Percentiles rank a stretch among this genome's conserved stretches.
Conservation (phyloP, 2,113 vertebrate species). For the Erythrocercus mccallii region DNA sequence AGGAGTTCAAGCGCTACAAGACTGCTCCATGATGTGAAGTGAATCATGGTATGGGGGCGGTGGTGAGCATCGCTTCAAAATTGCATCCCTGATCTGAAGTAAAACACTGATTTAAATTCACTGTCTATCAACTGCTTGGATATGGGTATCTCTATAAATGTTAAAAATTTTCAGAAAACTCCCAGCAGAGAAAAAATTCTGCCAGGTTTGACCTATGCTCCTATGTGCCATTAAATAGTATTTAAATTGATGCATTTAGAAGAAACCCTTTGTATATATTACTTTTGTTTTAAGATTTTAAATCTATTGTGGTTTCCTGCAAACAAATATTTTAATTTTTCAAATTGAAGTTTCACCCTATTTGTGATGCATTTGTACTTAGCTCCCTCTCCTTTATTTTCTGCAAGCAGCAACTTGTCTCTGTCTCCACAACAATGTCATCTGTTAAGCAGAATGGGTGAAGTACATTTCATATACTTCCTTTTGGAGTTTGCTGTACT, state of each 20-base stretch:
- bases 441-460: neutral
- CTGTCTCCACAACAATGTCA: neutral
- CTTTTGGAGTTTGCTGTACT: neutral
- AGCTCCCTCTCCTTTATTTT: neutral
- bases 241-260: neutral
- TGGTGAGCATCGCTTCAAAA: neutral
- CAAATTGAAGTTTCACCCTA: neutral
- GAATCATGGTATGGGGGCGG: neutral
- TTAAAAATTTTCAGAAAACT: neutral
- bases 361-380: neutral
- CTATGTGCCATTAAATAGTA: neutral
- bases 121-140: neutral
- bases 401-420: neutral
- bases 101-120: neutral
- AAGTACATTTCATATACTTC: neutral
- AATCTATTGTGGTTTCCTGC: neutral
- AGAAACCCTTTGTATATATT: neutral
- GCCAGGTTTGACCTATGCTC: neutral
- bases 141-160: neutral
- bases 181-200: neutral
- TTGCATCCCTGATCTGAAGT: neutral
- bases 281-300: neutral
- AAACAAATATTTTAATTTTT: neutral
- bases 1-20: neutral
- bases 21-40: neutral